Evolutionary conservation across 2,113 vertebrate species (phyloP).

Genomic region (Prochilodus magdalenae): DNA sequence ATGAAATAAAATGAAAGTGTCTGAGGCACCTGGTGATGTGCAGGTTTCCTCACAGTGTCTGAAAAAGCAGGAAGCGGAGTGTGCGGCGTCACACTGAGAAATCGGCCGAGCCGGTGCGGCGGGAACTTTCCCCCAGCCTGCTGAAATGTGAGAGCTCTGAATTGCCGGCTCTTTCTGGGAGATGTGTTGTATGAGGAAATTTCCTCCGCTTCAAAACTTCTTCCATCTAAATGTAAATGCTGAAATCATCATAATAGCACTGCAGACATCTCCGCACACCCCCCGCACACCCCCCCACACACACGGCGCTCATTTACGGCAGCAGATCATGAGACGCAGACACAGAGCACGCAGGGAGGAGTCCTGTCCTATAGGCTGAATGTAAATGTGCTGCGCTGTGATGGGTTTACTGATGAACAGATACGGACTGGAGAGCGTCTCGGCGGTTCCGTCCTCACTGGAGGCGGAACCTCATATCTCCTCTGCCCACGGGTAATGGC

Average conservation of each 20-base stretch:
- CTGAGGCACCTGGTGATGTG: not conserved
- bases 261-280: not conserved
- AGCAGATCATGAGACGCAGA: slow-evolving; percentile 13
- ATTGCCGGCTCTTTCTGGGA: slow-evolving; percentile 31
- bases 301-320: slow-evolving; percentile 11
- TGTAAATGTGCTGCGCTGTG: too few species aligned
- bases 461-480: too few species aligned
- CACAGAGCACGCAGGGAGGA: not conserved
- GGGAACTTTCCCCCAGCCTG: not conserved
- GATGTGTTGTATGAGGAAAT: slow-evolving; percentile 49
- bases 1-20: not conserved
- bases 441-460: too few species aligned
- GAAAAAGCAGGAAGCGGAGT: not conserved
- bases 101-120: not conserved
- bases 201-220: slow-evolving; percentile 60
- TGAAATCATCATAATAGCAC: slow-evolving; percentile 60
- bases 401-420: too few species aligned
- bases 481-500: too few species aligned
- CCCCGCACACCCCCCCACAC: not conserved
- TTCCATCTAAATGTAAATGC: slow-evolving; percentile 77
- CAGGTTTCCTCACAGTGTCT: not conserved
- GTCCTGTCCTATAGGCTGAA: too few species aligned
- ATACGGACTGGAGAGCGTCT: too few species aligned
- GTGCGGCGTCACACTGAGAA: not conserved
- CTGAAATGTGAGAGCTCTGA: slow-evolving; percentile 41